These are phyloP conservation scores for Drosophila pseudotakahashii DNA, from an alignment of 2,888 invertebrate genomes.

Conservation along the genomic window DNA sequence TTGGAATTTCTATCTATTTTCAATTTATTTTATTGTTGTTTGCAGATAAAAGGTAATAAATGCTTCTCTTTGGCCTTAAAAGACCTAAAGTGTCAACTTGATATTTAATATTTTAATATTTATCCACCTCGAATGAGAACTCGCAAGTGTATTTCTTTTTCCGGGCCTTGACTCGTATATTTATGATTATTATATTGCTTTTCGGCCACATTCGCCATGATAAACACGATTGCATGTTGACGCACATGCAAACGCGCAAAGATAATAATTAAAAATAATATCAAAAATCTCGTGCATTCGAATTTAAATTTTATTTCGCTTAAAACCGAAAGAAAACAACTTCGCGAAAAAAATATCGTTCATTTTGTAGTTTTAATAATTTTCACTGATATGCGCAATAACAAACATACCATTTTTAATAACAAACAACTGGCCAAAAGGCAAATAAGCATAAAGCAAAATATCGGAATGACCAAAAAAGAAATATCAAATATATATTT, in stretches of 20 bases:
- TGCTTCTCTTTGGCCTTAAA: not conserved
- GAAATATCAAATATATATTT: conserved; percentile 35
- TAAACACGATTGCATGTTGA: conserved; percentile 33
- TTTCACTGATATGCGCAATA: conserved; percentile 70
- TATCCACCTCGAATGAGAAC: not conserved
- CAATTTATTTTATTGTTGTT: not conserved
- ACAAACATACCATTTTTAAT: conserved; percentile 69
- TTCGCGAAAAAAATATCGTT: conserved; percentile 21
- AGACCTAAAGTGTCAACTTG: not conserved
- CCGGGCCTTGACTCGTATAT: conserved; percentile 15
- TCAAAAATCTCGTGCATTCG: not conserved
- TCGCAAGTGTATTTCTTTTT: not conserved
- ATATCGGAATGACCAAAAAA: conserved; percentile 26
- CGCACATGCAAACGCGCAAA: conserved; percentile 24
- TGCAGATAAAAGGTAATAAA: not conserved
- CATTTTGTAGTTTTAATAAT: conserved; percentile 57
- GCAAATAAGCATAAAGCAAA: conserved; percentile 38
- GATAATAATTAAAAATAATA: conserved; percentile 35
- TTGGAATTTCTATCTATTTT: not conserved
- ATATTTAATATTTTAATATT: conserved; percentile 4
- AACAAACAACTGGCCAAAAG: conserved; percentile 52
- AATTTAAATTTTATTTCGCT: conserved; percentile 40
- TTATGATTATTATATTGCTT: conserved; percentile 11
- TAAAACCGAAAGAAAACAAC: conserved; percentile 24
- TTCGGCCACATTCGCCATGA: conserved; percentile 26